Evolutionary conservation across 2,888 invertebrate species (phyloP).

Genomic region (Melangyna quadrimaculata): DNA sequence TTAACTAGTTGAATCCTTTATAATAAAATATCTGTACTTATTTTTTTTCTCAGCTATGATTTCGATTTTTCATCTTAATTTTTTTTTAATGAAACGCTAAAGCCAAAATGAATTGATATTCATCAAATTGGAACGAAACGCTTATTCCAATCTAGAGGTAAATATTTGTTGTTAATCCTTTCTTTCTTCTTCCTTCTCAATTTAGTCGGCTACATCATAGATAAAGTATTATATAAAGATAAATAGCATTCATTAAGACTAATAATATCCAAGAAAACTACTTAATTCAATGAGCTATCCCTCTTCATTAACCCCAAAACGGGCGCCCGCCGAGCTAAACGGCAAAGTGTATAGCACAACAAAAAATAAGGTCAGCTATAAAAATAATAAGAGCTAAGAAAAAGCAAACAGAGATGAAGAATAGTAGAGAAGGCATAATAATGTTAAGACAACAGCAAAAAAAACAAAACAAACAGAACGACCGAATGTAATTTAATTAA

Average conservation of each 20-base stretch:
- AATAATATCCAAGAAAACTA: conserved; percentile 39
- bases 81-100: conserved; percentile 25
- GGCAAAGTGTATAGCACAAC: not conserved
- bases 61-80: not conserved
- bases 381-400: not conserved
- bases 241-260: conserved; percentile 29
- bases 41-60: not conserved
- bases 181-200: not conserved
- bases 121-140: conserved; percentile 2
- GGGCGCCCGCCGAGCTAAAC: not conserved
- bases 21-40: not conserved
- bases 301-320: conserved; percentile 32
- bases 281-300: conserved; percentile 46
- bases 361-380: conserved; percentile 6
- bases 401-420: not conserved
- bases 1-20: not conserved
- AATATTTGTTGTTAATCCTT: conserved; percentile 17
- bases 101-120: conserved; percentile 11
- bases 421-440: not conserved
- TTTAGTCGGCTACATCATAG: not conserved
- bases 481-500: conserved; percentile 54
- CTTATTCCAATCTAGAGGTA: conserved; percentile 15
- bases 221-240: conserved; percentile 39
- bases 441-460: conserved; percentile 8
- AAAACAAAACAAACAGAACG: conserved; percentile 40